Conservation (phyloP, 1,140 invertebrate species). For the Pseudobourletiella spinata region DNA sequence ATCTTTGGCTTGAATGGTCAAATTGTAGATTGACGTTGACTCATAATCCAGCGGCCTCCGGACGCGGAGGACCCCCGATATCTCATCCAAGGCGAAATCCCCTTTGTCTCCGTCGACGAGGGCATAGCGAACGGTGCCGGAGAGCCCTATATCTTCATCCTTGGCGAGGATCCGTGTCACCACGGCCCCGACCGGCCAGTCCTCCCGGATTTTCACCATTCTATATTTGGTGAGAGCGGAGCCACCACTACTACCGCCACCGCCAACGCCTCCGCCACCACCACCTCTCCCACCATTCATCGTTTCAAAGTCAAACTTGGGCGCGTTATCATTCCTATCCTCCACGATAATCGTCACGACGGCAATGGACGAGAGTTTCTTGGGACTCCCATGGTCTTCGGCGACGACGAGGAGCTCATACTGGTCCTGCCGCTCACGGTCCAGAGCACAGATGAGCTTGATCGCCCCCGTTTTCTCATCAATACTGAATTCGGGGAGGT, state of each 20-base stretch:
- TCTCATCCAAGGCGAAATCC: slow-evolving; percentile 63
- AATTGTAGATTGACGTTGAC: slow-evolving; percentile 72
- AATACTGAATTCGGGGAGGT: slow-evolving; percentile 73
- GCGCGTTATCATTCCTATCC: slow-evolving; percentile 87
- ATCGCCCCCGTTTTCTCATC: slow-evolving; percentile 68
- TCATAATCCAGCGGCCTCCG: slow-evolving; percentile 72
- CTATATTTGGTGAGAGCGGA: slow-evolving; percentile 51
- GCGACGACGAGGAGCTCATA: slow-evolving; percentile 78
- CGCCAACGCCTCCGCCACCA: no score
- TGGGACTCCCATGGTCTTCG: slow-evolving; percentile 45
- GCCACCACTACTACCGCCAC: no score
- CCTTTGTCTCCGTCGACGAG: slow-evolving; percentile 53
- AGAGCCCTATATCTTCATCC: slow-evolving; percentile 74
- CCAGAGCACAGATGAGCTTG: slow-evolving; percentile 56
- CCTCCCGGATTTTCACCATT: slow-evolving; percentile 74
- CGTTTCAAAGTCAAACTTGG: slow-evolving; percentile 50
- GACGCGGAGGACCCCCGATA: slow-evolving; percentile 74
- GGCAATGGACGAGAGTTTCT: slow-evolving; percentile 61
- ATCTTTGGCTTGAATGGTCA: slow-evolving; percentile 73
- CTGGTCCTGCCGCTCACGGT: slow-evolving; percentile 69
- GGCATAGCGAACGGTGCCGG: slow-evolving; percentile 60
- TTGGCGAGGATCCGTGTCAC: slow-evolving; percentile 57
- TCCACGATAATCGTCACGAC: slow-evolving; percentile 65
- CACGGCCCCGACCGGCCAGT: slow-evolving; percentile 76
- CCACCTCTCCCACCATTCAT: slow-evolving; percentile 3